Percentiles rank a stretch among this genome's conserved stretches.
phyloP scores from a whole-genome alignment of 1,140 invertebrate genomes.

The Hylyphantes graminicola region DNA sequence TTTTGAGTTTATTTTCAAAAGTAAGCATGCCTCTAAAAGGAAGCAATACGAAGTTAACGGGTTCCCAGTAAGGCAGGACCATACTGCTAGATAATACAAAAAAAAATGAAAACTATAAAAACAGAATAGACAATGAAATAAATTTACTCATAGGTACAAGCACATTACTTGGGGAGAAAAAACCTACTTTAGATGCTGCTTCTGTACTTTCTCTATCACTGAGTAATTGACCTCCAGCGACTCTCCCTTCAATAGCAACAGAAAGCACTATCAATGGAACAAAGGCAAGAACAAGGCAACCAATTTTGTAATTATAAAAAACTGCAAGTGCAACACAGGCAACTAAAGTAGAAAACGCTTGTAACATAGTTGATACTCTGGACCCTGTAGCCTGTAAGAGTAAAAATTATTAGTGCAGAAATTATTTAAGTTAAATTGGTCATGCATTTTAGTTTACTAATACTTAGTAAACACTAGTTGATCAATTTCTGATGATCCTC shows the following conservation, averaged over 20 bases:
- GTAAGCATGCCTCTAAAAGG: too few relatives aligned
- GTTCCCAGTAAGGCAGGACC: too few relatives aligned
- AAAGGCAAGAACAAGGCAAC: constrained; percentile 80
- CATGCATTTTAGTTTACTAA: too few relatives aligned
- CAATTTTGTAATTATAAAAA: constrained; percentile 84
- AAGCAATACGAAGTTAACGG: too few relatives aligned
- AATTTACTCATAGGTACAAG: background rate
- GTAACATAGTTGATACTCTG: constrained; percentile 81
- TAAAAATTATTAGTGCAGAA: background rate
- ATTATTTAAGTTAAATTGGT: too few relatives aligned
- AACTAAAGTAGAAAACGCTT: constrained; percentile 79
- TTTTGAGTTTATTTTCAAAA: too few relatives aligned
- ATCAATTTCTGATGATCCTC: too few relatives aligned
- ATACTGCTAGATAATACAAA: too few relatives aligned
- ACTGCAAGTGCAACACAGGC: constrained; percentile 80
- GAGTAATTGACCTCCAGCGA: constrained; percentile 75
- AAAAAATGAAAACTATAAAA: too few relatives aligned
- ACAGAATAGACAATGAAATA: background rate
- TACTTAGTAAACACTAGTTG: too few relatives aligned
- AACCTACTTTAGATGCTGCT: constrained; percentile 58
- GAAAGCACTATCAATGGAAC: constrained; percentile 82
- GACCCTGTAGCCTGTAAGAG: constrained; percentile 78
- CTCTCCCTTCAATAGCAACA: constrained; percentile 79
- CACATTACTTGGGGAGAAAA: background rate
- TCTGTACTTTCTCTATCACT: constrained; percentile 73